phyloP scores from a whole-genome alignment of 2,113 vertebrate species.

The Gallinago jamesoni region DNA sequence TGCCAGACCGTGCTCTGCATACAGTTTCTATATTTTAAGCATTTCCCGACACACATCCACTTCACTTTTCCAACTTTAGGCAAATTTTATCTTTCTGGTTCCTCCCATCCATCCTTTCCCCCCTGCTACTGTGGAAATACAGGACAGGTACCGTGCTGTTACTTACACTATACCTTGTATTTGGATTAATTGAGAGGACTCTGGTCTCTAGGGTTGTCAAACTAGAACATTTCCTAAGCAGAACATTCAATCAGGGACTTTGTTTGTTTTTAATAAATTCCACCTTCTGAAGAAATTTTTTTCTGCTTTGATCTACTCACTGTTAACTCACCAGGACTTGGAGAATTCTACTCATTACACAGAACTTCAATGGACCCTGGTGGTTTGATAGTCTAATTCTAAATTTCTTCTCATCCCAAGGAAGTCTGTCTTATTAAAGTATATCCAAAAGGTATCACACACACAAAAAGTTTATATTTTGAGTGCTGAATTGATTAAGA shows the following conservation, averaged over 20 bases:
- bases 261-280: conserved; percentile 55
- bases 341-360: conserved; percentile 24
- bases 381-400: not conserved
- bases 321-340: conserved; percentile 19
- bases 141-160: not conserved
- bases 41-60: not conserved
- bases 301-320: conserved; percentile 38
- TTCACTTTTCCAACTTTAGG: not conserved
- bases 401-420: conserved; percentile 16
- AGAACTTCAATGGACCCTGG: conserved; percentile 9
- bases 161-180: not conserved
- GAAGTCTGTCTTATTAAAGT: not conserved
- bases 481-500: not conserved
- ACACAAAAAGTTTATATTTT: not conserved
- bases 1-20: not conserved
- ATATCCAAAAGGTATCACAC: not conserved
- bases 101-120: not conserved
- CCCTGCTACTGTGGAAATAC: not conserved
- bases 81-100: not conserved
- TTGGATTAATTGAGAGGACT: not conserved
- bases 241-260: conserved; percentile 24
- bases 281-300: conserved; percentile 19
- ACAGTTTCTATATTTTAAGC: not conserved
- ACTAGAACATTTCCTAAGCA: conserved; percentile 26
- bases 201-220: not conserved